Base-by-base conservation (phyloP, 2,888 invertebrate species). In the Apamea crenata region DNA sequence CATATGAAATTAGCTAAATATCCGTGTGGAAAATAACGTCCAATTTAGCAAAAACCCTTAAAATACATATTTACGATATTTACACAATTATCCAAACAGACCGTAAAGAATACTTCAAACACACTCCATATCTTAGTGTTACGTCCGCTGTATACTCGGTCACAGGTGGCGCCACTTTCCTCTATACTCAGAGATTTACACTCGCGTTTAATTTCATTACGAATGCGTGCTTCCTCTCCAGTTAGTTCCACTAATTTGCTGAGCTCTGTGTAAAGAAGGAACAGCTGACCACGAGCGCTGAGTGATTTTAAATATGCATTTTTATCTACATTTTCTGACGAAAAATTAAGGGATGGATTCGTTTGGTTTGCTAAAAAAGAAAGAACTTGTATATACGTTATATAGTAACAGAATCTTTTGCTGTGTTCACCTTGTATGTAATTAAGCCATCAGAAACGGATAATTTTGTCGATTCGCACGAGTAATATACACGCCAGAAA, bases 81-180 rank as follows among this genome's bases (percentile, higher is more conserved):
- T 18, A 40, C 40, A 44, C 25, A 53, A 53, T 32, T 81, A 40
- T 59, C 25, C 16, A 66, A 74, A 69, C 21, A 71, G 3, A 29
- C 40, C 66, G 36, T 70, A 71, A 71, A 36, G 18, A 74, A 56
- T 56, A 71, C 63, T 80, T 80, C 73, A 83, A 81, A 85, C 85
- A 80, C 40, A 65, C 5, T 66, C 21, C 47, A 50, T 59, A 59
- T 70, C 74, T 77, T 84, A 78, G 36, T 53, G 36, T 65, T 61
- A 65, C 29, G 69, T 85, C 61, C 61, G 63, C 59, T 40, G 67
- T 74, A 32, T 32, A 68, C 50, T 77, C 86, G 74, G 77, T 80
- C 84, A 73, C 87, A 86, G 87, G 84, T 85, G 85, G 86, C 83
- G 79, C 73, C 14, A 83, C 74, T 83, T 83, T 70, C 72, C 83